Conservation (phyloP, 2,113 vertebrate genomes). For the Coptodon rendalli region DNA sequence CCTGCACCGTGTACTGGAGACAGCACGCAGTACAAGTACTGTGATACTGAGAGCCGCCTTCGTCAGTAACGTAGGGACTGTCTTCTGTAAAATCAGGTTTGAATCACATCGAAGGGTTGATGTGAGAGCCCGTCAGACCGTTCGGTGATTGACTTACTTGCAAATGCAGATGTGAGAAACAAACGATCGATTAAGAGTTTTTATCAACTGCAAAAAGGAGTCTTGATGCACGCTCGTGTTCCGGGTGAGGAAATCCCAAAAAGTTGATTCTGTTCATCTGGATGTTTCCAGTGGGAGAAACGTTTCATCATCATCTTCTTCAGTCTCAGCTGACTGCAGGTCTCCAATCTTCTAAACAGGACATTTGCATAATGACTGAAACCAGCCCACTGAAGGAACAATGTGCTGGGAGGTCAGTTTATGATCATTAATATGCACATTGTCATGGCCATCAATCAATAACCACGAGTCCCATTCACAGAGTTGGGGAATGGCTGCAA, state of each 20-base stretch:
- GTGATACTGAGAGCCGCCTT: background rate
- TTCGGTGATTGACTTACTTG: background rate
- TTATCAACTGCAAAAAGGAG: background rate
- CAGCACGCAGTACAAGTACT: rapidly evolving
- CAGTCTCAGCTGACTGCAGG: background rate
- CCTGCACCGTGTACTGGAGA: background rate
- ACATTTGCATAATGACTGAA: rapidly evolving
- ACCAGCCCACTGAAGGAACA: background rate
- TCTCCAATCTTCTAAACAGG: rapidly evolving
- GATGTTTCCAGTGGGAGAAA: background rate
- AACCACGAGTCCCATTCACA: background rate
- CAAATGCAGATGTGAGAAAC: background rate
- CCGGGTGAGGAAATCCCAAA: background rate
- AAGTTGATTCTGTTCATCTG: background rate
- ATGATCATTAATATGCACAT: background rate
- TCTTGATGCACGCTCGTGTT: background rate
- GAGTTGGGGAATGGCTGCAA: background rate
- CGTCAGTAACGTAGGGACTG: background rate
- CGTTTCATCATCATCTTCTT: background rate
- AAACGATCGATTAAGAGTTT: background rate
- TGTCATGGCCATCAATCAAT: background rate
- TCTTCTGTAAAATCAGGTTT: background rate
- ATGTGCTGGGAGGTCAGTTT: rapidly evolving
- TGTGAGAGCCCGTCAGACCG: rapidly evolving
- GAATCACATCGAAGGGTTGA: background rate